Evolutionary conservation across 2,888 invertebrate genomes (phyloP).

Genomic region (Matsumyia berberina): DNA sequence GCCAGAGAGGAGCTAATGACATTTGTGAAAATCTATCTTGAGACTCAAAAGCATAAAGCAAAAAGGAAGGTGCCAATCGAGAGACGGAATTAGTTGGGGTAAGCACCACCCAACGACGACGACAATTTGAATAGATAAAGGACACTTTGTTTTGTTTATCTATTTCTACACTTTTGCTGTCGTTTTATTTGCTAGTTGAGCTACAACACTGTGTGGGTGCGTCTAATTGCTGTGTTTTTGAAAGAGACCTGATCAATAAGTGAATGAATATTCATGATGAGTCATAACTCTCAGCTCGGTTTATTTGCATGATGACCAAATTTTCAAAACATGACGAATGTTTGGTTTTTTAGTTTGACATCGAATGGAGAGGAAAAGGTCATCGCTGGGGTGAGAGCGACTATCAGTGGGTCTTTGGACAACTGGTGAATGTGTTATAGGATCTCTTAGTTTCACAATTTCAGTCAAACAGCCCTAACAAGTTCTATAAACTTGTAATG

Average conservation of each 20-base stretch:
- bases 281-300: constrained; percentile 26
- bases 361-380: neutral
- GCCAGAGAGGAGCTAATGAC: constrained; percentile 60
- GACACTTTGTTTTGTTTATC: constrained; percentile 52
- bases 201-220: neutral
- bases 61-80: constrained; percentile 49
- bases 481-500: no score
- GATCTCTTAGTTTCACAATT: no score
- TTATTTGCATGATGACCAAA: constrained; percentile 49
- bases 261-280: constrained; percentile 57
- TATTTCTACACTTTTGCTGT: constrained; percentile 36
- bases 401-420: no score
- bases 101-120: constrained; percentile 14
- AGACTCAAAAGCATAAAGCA: constrained; percentile 25
- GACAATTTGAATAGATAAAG: constrained; percentile 63
- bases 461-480: no score
- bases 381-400: neutral
- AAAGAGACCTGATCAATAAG: constrained; percentile 39
- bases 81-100: neutral
- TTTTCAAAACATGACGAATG: constrained; percentile 7
- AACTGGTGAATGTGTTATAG: no score
- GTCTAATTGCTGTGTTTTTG: constrained; percentile 35
- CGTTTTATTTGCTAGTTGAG: constrained; percentile 11
- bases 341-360: neutral
- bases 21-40: constrained; percentile 36